Conservation (phyloP, 2,113 vertebrate species). For the Canis aureus region DNA sequence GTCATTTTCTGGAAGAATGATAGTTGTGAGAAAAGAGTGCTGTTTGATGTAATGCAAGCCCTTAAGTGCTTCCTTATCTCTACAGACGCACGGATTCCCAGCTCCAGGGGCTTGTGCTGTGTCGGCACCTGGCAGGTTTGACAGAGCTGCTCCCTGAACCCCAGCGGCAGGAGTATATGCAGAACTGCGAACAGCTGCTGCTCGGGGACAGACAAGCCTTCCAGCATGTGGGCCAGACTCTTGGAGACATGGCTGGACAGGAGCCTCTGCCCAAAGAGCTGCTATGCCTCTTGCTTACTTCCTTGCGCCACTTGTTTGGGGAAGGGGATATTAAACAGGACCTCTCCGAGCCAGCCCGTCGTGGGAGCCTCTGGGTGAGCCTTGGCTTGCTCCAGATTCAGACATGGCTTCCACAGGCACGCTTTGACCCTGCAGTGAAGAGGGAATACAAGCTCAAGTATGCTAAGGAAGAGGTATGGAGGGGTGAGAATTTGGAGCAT, state of each 20-base stretch:
- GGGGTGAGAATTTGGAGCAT: not conserved
- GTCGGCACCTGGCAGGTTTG: slow-evolving; percentile 91
- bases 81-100: slow-evolving; percentile 90
- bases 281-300: slow-evolving; percentile 89
- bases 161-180: slow-evolving; percentile 90
- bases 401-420: slow-evolving; percentile 95
- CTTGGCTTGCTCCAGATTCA: slow-evolving; percentile 96
- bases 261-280: slow-evolving; percentile 91
- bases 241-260: slow-evolving; percentile 88
- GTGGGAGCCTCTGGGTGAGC: slow-evolving; percentile 95
- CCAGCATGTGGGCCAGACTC: slow-evolving; percentile 90
- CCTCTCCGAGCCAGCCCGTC: slow-evolving; percentile 85
- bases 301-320: slow-evolving; percentile 92
- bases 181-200: slow-evolving; percentile 90
- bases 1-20: not conserved
- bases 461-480: slow-evolving; percentile 93
- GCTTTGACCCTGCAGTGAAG: slow-evolving; percentile 97
- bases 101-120: slow-evolving; percentile 92
- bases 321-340: slow-evolving; percentile 86
- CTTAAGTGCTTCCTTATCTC: slow-evolving; percentile 38
- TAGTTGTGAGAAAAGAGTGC: not conserved
- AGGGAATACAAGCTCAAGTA: slow-evolving; percentile 96
- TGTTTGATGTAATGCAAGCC: not conserved
- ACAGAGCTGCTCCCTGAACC: slow-evolving; percentile 91
- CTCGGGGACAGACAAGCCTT: slow-evolving; percentile 88